Evolutionary conservation across 2,113 vertebrate species (phyloP), one percentile per base, ranked within the genome.

Genomic region (Prinia subflava): DNA sequence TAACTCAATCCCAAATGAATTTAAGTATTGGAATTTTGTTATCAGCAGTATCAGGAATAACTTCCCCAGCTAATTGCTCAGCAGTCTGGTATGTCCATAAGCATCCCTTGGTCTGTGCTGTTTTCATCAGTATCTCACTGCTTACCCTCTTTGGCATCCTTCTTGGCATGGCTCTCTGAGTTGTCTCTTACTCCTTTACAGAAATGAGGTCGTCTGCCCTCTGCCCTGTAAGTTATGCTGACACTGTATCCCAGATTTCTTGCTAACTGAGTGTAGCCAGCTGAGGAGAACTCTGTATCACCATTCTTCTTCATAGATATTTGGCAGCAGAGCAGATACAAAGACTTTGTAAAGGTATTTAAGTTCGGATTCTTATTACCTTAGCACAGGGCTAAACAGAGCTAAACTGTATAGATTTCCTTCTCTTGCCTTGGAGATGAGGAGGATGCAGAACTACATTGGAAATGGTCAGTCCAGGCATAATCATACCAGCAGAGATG

Each of bases 51-150:
- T 92, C 80, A 82, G 68, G 76, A 81, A 59, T 44, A 83, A 68
- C 41, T 94, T 90, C 41, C 59, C 76, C 73, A 87, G 89, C 47
- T 95, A 91, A 92, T 87, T 86, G 76, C 60, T 94, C 95, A 96
- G 62, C 73, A 78, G 86, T 95, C 94, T 97, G 96, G 89, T 94
- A 97, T 94, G 95, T 68, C 60, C 60, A 87, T 78, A 81, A 86
- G 75, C 56, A 75, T 94, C 89, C 39, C 65, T 79, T n/a, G 81
- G 33, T 67, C 63, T 83, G 5, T 57, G 44, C 46, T 67, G 73
- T 60, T 62, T 64, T 83, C 80, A 31, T 70, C 81, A 59, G 25
- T 69, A 46, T 88, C 79, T 90, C 46, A 46, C 71, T 71, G 25
- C 35, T 92, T 91, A 31, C 39, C 92, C 77, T 89, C 62, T 82